Conservation (phyloP, 2,888 invertebrate genomes). For the Epinotia nisella region DNA sequence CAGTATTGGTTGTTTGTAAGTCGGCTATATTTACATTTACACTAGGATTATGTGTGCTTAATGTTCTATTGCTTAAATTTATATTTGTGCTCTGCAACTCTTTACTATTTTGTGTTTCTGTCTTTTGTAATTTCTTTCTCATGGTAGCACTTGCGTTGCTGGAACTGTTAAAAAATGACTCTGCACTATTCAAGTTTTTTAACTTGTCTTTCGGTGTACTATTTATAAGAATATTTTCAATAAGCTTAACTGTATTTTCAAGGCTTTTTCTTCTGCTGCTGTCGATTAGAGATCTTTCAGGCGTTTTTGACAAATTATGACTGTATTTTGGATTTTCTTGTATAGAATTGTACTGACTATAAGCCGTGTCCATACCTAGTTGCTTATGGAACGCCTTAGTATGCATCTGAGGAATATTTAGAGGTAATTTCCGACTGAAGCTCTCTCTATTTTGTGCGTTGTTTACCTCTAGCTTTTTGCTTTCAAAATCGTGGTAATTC, state of each 20-base stretch:
- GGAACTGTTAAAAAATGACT: not conserved
- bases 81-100: not conserved
- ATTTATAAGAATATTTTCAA: conserved; percentile 69
- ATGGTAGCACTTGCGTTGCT: not conserved
- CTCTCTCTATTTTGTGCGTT: conserved; percentile 46
- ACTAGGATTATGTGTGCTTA: not conserved
- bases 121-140: not conserved
- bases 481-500: conserved; percentile 53
- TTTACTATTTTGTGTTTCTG: not conserved
- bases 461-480: conserved; percentile 44
- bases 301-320: conserved; percentile 53
- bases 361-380: conserved; percentile 46
- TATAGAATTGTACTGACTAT: conserved; percentile 35
- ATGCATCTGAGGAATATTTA: conserved; percentile 65
- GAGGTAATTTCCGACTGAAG: conserved; percentile 51
- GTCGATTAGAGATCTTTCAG: conserved; percentile 52
- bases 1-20: not conserved
- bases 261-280: conserved; percentile 65
- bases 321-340: conserved; percentile 49
- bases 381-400: conserved; percentile 60
- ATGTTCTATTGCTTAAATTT: not conserved
- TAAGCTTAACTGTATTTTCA: conserved; percentile 71
- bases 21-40: not conserved
- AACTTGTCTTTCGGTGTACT: conserved; percentile 52
- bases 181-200: not conserved